Percentiles rank a stretch among this genome's conserved stretches.
These are phyloP conservation scores for Ciconia maguari DNA, from an alignment of 2,113 vertebrate species.

Conservation along the genomic window DNA sequence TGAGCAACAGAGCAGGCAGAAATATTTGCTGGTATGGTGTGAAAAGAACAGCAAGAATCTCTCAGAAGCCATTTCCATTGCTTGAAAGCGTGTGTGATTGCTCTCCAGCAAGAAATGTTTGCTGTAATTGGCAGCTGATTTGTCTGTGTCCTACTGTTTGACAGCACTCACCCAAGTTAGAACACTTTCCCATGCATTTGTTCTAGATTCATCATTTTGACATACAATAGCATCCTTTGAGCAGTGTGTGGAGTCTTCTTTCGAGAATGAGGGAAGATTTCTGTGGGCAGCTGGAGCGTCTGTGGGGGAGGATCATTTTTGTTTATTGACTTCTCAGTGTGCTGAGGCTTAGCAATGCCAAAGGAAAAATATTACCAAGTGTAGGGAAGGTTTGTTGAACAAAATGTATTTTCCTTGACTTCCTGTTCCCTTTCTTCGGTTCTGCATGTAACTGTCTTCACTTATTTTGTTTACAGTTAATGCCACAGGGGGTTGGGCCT, in stretches of 20 bases:
- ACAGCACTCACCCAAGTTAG: not conserved
- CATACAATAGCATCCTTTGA: not conserved
- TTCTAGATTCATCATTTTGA: not conserved
- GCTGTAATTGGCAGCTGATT: not conserved
- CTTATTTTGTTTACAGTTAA: not conserved
- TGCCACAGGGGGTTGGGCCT: not conserved
- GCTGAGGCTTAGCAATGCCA: not conserved
- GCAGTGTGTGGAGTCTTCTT: not conserved
- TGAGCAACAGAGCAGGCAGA: not conserved
- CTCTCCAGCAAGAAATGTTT: not conserved
- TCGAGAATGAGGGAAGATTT: not conserved
- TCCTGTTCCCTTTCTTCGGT: not conserved
- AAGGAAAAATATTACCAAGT: not conserved
- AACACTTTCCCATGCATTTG: not conserved
- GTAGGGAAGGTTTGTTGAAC: not conserved
- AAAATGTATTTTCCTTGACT: not conserved
- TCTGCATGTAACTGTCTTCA: not conserved
- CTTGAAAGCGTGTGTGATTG: not conserved
- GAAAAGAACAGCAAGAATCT: not conserved
- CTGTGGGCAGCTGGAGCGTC: not conserved
- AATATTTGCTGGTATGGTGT: not conserved
- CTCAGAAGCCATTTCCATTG: not conserved
- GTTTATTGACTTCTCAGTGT: not conserved
- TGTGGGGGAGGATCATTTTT: not conserved
- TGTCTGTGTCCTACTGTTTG: not conserved